Conservation (phyloP, 2,113 vertebrate genomes). For the Phalacrocorax aristotelis region DNA sequence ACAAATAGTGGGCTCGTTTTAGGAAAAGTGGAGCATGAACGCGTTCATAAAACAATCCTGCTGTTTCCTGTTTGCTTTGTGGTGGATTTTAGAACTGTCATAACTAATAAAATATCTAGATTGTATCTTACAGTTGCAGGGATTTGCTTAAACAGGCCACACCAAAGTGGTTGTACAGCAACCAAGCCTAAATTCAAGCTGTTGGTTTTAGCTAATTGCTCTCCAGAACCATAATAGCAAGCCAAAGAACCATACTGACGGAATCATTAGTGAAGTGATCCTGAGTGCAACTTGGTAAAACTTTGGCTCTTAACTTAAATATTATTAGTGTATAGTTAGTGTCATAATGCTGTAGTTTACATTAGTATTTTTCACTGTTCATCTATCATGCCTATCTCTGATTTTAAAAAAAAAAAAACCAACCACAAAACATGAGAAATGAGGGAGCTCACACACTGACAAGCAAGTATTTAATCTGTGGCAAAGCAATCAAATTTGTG, state of each 20-base stretch:
- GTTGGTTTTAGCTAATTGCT: constrained; percentile 25
- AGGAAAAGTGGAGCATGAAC: constrained; percentile 34
- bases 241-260: neutral
- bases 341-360: neutral
- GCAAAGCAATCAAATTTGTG: constrained; percentile 34
- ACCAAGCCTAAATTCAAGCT: neutral
- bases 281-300: neutral
- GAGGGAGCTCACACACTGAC: neutral
- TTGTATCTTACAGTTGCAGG: constrained; percentile 12
- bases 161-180: neutral
- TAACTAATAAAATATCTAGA: constrained; percentile 18
- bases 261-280: neutral
- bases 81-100: constrained; percentile 37
- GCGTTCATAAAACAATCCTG: constrained; percentile 6
- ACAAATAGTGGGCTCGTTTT: neutral
- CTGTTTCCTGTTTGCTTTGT: constrained; percentile 51
- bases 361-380: neutral
- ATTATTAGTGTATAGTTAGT: neutral
- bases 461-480: constrained; percentile 28
- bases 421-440: neutral
- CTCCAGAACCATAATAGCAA: neutral
- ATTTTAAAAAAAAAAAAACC: neutral
- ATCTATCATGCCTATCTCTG: neutral
- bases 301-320: neutral
- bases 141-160: constrained; percentile 22